These are phyloP conservation scores for Ariolimax columbianus DNA, from an alignment of 2,888 invertebrate species.

Conservation along the genomic window DNA sequence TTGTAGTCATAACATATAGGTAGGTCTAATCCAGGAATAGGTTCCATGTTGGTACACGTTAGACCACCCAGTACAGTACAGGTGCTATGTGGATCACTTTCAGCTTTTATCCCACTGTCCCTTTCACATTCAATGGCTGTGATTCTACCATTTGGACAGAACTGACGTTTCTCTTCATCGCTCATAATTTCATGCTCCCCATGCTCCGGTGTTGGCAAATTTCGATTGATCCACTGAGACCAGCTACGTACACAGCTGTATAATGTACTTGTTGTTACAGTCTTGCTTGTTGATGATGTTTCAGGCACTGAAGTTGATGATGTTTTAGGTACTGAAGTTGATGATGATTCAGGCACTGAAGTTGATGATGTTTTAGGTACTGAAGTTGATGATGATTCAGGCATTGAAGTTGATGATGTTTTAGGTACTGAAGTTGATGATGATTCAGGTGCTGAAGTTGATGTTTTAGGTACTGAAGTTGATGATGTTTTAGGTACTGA, in stretches of 20 bases:
- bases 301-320: no score
- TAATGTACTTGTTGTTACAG: conserved; percentile 40
- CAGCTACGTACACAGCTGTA: conserved; percentile 72
- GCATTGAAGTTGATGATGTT: no score
- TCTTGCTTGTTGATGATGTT: no score
- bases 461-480: no score
- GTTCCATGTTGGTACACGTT: background rate
- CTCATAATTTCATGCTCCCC: conserved; percentile 62
- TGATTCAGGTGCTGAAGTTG: no score
- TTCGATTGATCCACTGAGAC: conserved; percentile 77
- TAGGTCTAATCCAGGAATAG: conserved; percentile 49
- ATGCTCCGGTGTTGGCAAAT: conserved; percentile 59
- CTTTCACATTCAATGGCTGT: conserved; percentile 65
- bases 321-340: conserved; percentile 22
- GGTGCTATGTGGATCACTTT: background rate
- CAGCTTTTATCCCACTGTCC: background rate
- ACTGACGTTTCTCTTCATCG: conserved; percentile 56
- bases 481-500: no score
- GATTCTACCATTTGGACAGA: conserved; percentile 66
- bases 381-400: no score
- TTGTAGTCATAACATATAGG: conserved; percentile 74
- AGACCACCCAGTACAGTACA: conserved; percentile 18
- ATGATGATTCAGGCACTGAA: conserved; percentile 51
- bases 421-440: no score
- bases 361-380: background rate